Base-by-base conservation (phyloP, 1,140 invertebrate species). In the Diuraphis noxia region DNA sequence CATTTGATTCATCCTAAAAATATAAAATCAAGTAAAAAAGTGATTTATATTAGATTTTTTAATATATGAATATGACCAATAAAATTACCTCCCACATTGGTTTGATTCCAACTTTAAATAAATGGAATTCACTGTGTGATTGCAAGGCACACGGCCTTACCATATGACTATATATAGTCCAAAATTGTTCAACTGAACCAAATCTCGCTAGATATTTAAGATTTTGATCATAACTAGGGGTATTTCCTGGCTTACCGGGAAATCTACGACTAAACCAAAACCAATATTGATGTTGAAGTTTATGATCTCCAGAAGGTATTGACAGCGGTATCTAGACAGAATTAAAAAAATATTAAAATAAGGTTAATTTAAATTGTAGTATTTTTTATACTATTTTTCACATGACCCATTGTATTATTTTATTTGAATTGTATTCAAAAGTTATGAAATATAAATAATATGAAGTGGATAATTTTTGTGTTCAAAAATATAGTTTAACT, bases 71-170 rank as follows among this genome's bases (percentile, higher is more conserved):
- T 49, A 30, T 49, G 17, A 84, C 19, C 52, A 87, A 88, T 46
- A 46, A 46, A 23, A 79, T 92, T 92, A 92, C 92, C 92, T 92
- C 92, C 92, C 92, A 92, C 92, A 92, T 92, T 23, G 92, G 99
- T 94, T 98, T 98, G 92, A 99, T 99, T 92, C 99, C 99, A 93
- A 98, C 96, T 95, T 99, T 99, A 94, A 99, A 99, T 43, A 99
- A 95, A 95, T 99, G 98, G 94, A 99, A 97, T 94, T 99, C 98
- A 93, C 97, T 97, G 93, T 98, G 97, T 43, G 97, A 96, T 85
- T 96, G 96, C 92, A 99, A 95, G 93, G 99, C 97, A 79, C 96
- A 96, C 52, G 98, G 97, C 93, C 98, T 95, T 92, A 97, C 95
- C 93, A 99, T 95, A 94, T 99, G 98, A 94, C 97, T 97, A 94